Conservation (phyloP, 2,113 vertebrate species). For the Notarius quadriscutis region DNA sequence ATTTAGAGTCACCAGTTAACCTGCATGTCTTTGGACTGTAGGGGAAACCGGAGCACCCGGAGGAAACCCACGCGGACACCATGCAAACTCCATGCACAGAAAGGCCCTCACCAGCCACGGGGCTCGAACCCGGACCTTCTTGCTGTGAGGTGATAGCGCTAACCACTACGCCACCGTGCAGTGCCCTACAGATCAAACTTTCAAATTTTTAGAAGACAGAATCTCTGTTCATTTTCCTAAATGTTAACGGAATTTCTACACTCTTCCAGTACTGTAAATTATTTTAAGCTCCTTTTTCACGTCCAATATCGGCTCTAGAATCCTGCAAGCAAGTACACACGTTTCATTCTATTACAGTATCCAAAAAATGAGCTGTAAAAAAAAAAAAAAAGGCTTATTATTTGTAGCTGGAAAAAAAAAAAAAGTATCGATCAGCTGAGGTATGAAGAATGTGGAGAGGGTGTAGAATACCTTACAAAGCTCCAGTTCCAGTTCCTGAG, state of each 20-base stretch:
- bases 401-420: neutral
- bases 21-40: no score
- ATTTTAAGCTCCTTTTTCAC: neutral
- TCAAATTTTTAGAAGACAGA: neutral
- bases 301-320: neutral
- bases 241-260: neutral
- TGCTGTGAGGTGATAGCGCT: no score
- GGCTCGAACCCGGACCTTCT: no score
- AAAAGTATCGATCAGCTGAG: neutral
- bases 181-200: neutral
- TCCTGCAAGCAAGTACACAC: neutral
- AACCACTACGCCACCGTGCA: no score
- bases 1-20: no score
- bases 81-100: no score
- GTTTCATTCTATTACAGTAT: neutral
- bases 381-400: neutral
- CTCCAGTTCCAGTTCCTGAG: conserved; percentile 80
- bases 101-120: no score
- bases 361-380: neutral
- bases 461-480: conserved; percentile 78
- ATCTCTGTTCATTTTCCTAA: neutral
- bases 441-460: neutral
- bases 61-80: no score
- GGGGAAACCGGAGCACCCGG: no score
- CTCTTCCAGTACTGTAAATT: neutral